Percentiles rank a stretch among this genome's conserved stretches.
Evolutionary conservation across 2,888 invertebrate genomes (phyloP).

Genomic region (Plagodis pulveraria): DNA sequence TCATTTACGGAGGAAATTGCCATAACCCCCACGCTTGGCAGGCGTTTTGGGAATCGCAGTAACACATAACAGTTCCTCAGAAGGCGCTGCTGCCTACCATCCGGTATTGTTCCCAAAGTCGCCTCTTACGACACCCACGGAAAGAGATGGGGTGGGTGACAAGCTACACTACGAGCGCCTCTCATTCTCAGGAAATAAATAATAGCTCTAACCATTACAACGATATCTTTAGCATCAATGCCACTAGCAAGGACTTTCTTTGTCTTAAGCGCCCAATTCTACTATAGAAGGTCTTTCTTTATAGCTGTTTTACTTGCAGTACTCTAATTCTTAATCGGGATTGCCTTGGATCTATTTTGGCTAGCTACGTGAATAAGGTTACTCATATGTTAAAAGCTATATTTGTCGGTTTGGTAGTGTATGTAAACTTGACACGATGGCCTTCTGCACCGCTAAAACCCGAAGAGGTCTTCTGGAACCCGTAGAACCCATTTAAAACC

Average conservation of each 20-base stretch:
- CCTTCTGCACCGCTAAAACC: slow-evolving; percentile 25
- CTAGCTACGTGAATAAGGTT: slow-evolving; percentile 34
- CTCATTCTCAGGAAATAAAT: no score
- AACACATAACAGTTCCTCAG: no score
- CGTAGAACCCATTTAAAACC: not conserved
- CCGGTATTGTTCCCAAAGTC: no score
- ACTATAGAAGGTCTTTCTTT: slow-evolving; percentile 4
- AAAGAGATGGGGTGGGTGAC: no score
- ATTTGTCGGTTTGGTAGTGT: slow-evolving; percentile 42
- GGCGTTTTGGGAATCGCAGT: no score
- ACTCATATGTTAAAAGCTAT: slow-evolving; percentile 46
- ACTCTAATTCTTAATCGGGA: slow-evolving; percentile 11
- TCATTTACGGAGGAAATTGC: no score
- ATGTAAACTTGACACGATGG: slow-evolving; percentile 55
- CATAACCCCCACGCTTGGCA: no score
- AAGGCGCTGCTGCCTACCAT: no score
- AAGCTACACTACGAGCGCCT: no score
- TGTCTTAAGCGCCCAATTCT: not conserved
- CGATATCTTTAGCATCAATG: not conserved
- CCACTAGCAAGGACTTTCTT: slow-evolving; percentile 6
- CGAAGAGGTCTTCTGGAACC: no score
- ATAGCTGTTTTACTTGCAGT: not conserved
- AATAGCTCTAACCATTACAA: no score
- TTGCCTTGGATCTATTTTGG: slow-evolving; percentile 35
- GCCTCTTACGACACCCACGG: no score